Percentiles rank a stretch among this genome's conserved stretches.
Conservation (phyloP, 2,113 vertebrate species). For the Oryzias celebensis region DNA sequence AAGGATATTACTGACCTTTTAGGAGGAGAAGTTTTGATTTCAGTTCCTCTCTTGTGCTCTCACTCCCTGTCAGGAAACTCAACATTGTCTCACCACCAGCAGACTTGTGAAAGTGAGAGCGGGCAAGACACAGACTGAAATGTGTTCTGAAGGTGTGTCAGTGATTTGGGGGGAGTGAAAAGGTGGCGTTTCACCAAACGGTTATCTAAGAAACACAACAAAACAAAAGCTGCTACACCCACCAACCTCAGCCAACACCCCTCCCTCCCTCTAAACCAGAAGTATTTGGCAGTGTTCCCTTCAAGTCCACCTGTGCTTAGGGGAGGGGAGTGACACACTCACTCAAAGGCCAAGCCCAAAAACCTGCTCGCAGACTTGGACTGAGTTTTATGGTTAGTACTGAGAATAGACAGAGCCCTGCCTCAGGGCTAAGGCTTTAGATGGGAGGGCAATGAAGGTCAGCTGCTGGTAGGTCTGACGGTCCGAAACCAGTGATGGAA, state of each 20-base stretch:
- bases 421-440: conserved; percentile 11
- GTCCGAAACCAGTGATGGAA: conserved; percentile 12
- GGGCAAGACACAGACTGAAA: conserved; percentile 55
- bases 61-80: conserved; percentile 72
- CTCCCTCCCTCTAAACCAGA: conserved; percentile 95
- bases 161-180: conserved; percentile 86
- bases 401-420: conserved; percentile 26
- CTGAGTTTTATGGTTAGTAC: conserved; percentile 29
- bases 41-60: conserved; percentile 60
- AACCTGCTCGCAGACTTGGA: conserved; percentile 58
- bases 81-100: conserved; percentile 60
- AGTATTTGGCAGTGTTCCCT: conserved; percentile 91
- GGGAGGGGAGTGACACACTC: conserved; percentile 75
- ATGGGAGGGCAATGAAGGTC: conserved; percentile 5
- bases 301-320: conserved; percentile 90
- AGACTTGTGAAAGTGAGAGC: conserved; percentile 77
- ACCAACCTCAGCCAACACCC: conserved; percentile 76
- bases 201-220: conserved; percentile 81
- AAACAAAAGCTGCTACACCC: conserved; percentile 86
- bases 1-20: conserved; percentile 77
- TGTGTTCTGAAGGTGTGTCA: conserved; percentile 84
- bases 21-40: conserved; percentile 65
- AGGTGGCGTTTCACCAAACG: conserved; percentile 87
- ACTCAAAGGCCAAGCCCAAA: conserved; percentile 58
- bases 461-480: background rate